phyloP scores from a whole-genome alignment of 2,797 vertebrate genomes.

The Eulemur mongoz region DNA sequence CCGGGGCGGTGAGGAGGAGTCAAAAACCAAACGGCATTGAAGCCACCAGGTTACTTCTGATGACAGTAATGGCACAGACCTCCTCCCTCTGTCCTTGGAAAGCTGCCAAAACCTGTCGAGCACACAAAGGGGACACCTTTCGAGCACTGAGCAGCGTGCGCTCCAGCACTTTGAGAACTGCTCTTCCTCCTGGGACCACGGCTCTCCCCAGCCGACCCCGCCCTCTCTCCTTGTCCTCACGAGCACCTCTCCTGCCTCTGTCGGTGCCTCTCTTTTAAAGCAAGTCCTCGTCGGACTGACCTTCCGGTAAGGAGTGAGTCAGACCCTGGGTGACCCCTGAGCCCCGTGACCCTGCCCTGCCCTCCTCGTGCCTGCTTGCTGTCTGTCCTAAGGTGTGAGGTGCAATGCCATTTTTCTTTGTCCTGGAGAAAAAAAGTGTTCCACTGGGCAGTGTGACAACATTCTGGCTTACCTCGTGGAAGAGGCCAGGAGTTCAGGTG shows the following conservation, averaged over 20 bases:
- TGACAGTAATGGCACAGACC: background rate
- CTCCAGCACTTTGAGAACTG: background rate
- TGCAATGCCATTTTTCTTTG: background rate
- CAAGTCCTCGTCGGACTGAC: background rate
- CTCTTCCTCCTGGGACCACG: background rate
- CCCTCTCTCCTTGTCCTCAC: background rate
- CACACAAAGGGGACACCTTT: too few species aligned
- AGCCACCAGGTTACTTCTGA: background rate
- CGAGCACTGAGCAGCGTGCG: fast-evolving
- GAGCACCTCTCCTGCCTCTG: background rate
- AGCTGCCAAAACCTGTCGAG: background rate
- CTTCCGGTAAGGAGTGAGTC: background rate
- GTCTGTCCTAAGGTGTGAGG: background rate
- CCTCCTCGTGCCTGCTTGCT: background rate
- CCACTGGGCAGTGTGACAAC: background rate
- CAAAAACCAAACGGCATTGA: background rate
- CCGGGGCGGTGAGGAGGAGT: too few species aligned
- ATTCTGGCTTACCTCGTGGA: background rate
- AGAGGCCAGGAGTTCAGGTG: background rate
- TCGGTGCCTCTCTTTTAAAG: background rate
- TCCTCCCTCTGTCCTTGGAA: background rate
- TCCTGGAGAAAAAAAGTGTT: background rate
- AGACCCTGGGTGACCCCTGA: too few species aligned
- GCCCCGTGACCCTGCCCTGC: background rate
- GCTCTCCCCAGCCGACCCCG: background rate